A percentile compares a stretch with the other conserved stretches of the same genome.
These are phyloP conservation scores for Chunga burmeisteri DNA, from an alignment of 2,113 vertebrate species.

Conservation along the genomic window DNA sequence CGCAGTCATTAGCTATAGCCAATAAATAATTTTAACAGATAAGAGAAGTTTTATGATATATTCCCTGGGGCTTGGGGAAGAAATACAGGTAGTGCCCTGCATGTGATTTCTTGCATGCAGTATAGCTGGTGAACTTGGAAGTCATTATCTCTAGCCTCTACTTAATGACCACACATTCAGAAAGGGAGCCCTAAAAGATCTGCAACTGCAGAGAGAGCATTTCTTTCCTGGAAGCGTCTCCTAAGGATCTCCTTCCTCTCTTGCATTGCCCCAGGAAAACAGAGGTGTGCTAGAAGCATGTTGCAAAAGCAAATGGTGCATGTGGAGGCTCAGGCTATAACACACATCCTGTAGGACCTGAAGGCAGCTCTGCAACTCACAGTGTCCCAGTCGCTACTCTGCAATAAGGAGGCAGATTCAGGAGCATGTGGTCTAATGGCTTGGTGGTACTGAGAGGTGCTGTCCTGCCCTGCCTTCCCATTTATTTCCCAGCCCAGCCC, in stretches of 20 bases:
- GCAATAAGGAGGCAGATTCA: background rate
- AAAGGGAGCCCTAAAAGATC: background rate
- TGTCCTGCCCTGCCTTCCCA: background rate
- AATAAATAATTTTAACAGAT: background rate
- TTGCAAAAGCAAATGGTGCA: background rate
- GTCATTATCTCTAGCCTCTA: background rate
- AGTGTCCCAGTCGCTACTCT: background rate
- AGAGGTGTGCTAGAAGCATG: background rate
- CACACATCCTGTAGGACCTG: no score
- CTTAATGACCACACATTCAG: background rate
- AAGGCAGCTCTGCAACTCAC: background rate
- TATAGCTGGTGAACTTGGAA: background rate
- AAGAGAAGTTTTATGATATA: background rate
- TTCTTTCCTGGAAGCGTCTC: background rate
- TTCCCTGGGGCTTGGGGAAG: background rate
- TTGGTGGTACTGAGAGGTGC: background rate
- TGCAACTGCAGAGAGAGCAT: background rate
- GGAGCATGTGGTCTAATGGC: background rate
- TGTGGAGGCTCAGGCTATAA: no score
- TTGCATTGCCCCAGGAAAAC: background rate
- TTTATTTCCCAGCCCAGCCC: accelerated
- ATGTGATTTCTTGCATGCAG: background rate
- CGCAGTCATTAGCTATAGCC: background rate
- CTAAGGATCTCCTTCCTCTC: background rate
- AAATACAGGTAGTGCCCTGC: background rate